Percentiles rank a stretch among this genome's conserved stretches.
Evolutionary conservation across 92 coral and sea anemone genomes (phyloP).

Genomic region (Plumapathes pennacea): DNA sequence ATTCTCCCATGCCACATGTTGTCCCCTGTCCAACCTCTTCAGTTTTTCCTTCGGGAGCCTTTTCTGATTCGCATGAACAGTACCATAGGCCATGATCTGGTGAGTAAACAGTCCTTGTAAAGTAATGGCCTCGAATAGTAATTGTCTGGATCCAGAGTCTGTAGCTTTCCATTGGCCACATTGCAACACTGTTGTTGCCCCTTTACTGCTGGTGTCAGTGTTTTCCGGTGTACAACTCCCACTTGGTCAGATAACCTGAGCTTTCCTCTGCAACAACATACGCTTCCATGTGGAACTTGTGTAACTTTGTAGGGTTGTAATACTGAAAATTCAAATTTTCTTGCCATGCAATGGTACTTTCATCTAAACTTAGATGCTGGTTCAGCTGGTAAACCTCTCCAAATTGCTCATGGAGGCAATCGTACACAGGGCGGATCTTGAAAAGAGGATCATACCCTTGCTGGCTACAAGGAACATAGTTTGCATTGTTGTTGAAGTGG

Average conservation of each 20-base stretch:
- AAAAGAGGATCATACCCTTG: slow-evolving; percentile 13
- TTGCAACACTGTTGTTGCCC: slow-evolving; percentile 20
- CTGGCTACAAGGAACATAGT: slow-evolving; percentile 21
- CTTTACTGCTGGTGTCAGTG: neutral
- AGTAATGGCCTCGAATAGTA: slow-evolving; percentile 21
- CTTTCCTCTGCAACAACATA: neutral
- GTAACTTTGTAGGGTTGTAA: neutral
- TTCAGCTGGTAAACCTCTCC: slow-evolving; percentile 7
- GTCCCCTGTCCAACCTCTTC: slow-evolving; percentile 1
- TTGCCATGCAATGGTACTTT: slow-evolving; percentile 26
- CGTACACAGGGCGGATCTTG: slow-evolving; percentile 43
- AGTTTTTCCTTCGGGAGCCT: slow-evolving; percentile 3
- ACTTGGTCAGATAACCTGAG: neutral
- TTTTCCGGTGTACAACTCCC: slow-evolving; percentile 2
- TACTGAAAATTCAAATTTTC: slow-evolving; percentile 7
- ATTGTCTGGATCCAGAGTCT: too few species aligned
- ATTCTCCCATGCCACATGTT: slow-evolving; percentile 1
- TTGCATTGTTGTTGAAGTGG: slow-evolving; percentile 44
- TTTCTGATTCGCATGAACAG: slow-evolving; percentile 7
- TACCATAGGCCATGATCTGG: slow-evolving; percentile 7
- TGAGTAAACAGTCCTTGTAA: slow-evolving; percentile 1
- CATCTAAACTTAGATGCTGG: slow-evolving; percentile 19
- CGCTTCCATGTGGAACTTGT: neutral
- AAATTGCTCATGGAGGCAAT: slow-evolving; percentile 17
- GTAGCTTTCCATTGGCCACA: slow-evolving; percentile 8